Base-by-base conservation (phyloP, 2,888 invertebrate genomes). In the Choristoneura rosaceana region DNA sequence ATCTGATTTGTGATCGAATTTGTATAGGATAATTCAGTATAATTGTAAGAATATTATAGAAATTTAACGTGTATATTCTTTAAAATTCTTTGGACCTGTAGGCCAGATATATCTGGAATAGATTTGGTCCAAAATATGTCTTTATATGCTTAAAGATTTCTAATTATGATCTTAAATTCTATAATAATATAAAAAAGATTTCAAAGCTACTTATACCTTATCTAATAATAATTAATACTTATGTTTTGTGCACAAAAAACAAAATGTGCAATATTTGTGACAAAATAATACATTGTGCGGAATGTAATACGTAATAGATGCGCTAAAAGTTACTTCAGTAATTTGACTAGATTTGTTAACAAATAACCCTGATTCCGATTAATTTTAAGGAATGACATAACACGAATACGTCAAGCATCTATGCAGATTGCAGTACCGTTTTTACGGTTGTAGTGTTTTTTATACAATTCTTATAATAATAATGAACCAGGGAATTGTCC, bases 61-160 rank as follows among this genome's bases (percentile, higher is more conserved):
- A 55, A 55, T 25, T 55, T 25, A 55, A 55, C n/a, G 25, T 55
- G 25, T 55, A 55, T 55, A 25, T 12, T 25, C 25, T 10, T 4
- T 55, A 25, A 55, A 55, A 25, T 25, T 25, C 15, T 25, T 38
- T 62, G 38, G 47, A 62, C 67, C 71, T 38, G 55, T 71, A 71
- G 58, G 41, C 67, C 55, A 58, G 62, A 62, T n/a, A 66, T 33
- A 62, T 71, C 66, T 66, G 67, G 66, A 50, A 62, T 58, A 58
- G 17, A 63, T 47, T 71, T 71, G 71, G 71, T 71, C 71, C 67
- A 50, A 59, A 58, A 73, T 50, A 52, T 68, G n/a, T 50, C 4
- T 67, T 55, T 47, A 62, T 47, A 52, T 55, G 25, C 10, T 55
- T 33, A 58, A 60, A 52, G 52, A 69, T n/a, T 17, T 1, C 5